Evolutionary conservation across 2,113 vertebrate species (phyloP).

Genomic region (Rattus rattus): DNA sequence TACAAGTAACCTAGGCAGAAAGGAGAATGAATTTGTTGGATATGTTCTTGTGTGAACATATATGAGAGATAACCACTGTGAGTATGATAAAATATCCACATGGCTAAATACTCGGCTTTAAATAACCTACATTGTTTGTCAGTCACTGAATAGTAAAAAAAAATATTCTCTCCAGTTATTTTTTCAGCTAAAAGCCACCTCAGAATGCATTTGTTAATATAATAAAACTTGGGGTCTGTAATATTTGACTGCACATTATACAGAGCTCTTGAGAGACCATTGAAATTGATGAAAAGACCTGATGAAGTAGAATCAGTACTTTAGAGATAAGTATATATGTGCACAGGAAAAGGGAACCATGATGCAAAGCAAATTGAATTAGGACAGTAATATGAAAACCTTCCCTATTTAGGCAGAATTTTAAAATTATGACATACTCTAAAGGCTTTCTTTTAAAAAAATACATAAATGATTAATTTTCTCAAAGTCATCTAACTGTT

Average conservation of each 20-base stretch:
- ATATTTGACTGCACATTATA: background rate
- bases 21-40: background rate
- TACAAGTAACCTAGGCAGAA: background rate
- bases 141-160: conserved; percentile 7
- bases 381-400: background rate
- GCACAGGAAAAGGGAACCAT: background rate
- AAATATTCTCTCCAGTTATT: background rate
- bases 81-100: background rate
- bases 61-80: background rate
- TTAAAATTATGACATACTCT: background rate
- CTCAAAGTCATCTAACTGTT: background rate
- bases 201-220: background rate
- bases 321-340: background rate
- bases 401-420: background rate
- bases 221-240: background rate
- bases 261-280: background rate
- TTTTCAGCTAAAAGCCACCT: background rate
- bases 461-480: background rate
- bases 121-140: background rate
- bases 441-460: background rate
- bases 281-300: background rate
- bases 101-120: background rate
- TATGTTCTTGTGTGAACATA: background rate
- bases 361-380: background rate
- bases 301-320: background rate